Base-by-base conservation (phyloP, 2,113 vertebrate genomes). In the Melanotaenia duboulayi region DNA sequence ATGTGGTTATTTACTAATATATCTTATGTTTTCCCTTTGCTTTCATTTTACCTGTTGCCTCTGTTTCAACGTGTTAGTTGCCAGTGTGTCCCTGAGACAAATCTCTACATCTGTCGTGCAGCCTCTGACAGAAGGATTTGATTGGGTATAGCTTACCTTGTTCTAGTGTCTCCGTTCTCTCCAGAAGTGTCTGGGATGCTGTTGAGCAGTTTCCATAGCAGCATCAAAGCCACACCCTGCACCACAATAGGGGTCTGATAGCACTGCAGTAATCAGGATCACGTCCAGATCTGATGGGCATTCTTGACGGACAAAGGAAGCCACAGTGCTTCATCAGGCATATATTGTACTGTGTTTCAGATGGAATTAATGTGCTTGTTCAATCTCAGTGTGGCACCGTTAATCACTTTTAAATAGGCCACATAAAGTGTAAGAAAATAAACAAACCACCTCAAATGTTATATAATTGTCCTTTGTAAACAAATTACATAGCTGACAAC, bases 161-260 rank as follows among this genome's bases (percentile, higher is more conserved):
- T 74, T 23, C 87, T 76, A 68, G 44, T 63, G 19, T 74, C 65
- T 80, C 22, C 56, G 68, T 25, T 88, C 65, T 76, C 35, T 83
- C 71, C 86, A 78, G 74, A 90, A 84, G 62, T 0, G 23, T 68
- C 81, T 49, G 67, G 77, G 77, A 89, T 84, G 80, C 77, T 75
- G 70, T 66, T 60, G 60, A 85, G 66, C 58, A 71, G 89, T 89
- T 92, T 87, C 92, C 90, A 92, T 89, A 87, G 89, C 86, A 91
- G 81, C 82, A 75, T 24, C 24, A 65, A 25, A 64, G 74, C 78
- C 80, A 70, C 87, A 55, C 82, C 82, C 71, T 65, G 57, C 62
- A 69, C 35, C 68, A 76, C 72, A 37, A 75, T 6, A 62, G 35
- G 80, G 82, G 39, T 62, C 79, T 32, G 83, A 87, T 51, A 78